Percentiles rank a stretch among this genome's conserved stretches.
phyloP scores from a whole-genome alignment of 2,888 invertebrate species.

The Geophilus truncorum region DNA sequence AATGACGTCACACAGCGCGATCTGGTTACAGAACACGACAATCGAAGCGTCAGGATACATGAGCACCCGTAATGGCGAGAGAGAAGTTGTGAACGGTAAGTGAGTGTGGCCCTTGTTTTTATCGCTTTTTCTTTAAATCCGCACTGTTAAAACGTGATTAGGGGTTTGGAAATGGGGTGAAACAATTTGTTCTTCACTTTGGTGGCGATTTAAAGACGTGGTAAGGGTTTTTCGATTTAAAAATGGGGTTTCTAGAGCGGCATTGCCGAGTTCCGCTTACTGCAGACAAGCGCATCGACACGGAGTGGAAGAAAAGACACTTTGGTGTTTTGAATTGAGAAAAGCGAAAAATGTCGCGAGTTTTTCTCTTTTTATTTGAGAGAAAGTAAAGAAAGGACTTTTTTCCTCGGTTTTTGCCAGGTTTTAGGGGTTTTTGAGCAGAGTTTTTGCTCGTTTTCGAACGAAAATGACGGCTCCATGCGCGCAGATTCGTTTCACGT shows the following conservation, averaged over 20 bases:
- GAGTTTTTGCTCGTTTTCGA: background rate
- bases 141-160: background rate
- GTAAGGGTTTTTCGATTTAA: background rate
- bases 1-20: background rate
- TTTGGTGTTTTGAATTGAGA: too few relatives aligned
- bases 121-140: background rate
- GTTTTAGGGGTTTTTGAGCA: background rate
- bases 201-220: background rate
- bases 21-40: background rate
- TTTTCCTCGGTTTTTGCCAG: too few relatives aligned
- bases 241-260: background rate
- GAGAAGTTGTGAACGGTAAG: conserved; percentile 10
- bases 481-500: background rate
- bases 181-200: conserved; percentile 10
- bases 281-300: background rate
- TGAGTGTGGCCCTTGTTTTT: background rate
- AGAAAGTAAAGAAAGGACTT: too few relatives aligned
- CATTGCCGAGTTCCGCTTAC: background rate
- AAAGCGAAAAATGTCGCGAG: too few relatives aligned
- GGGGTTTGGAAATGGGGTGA: background rate
- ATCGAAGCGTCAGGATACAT: background rate
- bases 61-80: background rate
- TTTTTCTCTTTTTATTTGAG: too few relatives aligned
- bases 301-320: background rate
- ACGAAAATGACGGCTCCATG: background rate